A percentile compares a stretch with the other conserved stretches of the same genome.
These are phyloP conservation scores for Eilema depressum DNA, from an alignment of 2,888 invertebrate genomes.

Conservation along the genomic window DNA sequence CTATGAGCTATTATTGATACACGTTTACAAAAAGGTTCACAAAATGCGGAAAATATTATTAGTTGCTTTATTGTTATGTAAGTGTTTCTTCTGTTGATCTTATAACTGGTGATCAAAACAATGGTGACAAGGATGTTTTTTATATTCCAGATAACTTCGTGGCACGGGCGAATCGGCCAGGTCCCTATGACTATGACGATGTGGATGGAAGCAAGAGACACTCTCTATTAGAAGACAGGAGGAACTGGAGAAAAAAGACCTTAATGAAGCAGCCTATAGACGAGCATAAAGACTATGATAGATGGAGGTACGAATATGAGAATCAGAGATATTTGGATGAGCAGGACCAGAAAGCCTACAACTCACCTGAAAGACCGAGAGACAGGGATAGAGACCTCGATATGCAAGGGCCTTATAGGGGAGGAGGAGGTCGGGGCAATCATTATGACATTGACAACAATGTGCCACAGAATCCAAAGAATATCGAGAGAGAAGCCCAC, in stretches of 20 bases:
- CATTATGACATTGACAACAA: conserved; percentile 70
- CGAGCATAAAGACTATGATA: conserved; percentile 70
- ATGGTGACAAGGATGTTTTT: conserved; percentile 18
- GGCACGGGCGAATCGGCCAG: conserved; percentile 62
- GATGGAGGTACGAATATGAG: conserved; percentile 68
- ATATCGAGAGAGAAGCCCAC: conserved; percentile 61
- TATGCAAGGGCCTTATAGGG: conserved; percentile 54
- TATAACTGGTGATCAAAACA: conserved; percentile 19
- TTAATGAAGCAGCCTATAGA: conserved; percentile 66
- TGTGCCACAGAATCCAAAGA: conserved; percentile 58
- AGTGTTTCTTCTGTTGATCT: conserved; percentile 51
- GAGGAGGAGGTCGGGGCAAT: conserved; percentile 50
- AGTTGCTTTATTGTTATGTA: conserved; percentile 77
- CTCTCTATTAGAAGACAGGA: conserved; percentile 69
- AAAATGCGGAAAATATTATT: conserved; percentile 75
- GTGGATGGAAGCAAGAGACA: conserved; percentile 69
- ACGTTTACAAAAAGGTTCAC: conserved; percentile 44
- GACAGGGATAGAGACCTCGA: conserved; percentile 65
- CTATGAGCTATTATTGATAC: conserved; percentile 38
- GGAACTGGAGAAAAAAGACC: conserved; percentile 77
- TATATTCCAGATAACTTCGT: conserved; percentile 74
- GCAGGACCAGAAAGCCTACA: conserved; percentile 60
- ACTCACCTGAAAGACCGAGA: conserved; percentile 56
- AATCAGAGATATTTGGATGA: conserved; percentile 67
- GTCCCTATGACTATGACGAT: conserved; percentile 76